phyloP scores from a whole-genome alignment of 2,797 vertebrate species.

The Rhinichthys osculus region DNA sequence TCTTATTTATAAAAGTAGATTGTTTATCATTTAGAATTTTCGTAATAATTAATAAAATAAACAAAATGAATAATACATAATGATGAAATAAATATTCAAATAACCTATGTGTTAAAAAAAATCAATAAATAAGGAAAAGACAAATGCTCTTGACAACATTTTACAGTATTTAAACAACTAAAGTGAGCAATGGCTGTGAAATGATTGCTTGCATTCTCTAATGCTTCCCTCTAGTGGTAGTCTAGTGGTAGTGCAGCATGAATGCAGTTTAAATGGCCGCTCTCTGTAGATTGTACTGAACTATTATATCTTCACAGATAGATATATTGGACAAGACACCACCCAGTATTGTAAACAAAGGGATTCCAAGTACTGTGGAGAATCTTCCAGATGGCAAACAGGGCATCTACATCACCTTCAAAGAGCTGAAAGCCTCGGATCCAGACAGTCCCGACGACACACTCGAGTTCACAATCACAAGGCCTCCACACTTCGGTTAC shows the following conservation, averaged over 20 bases:
- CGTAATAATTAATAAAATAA: not conserved
- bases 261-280: not conserved
- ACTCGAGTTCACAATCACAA: slow-evolving; percentile 73
- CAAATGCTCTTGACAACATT: not conserved
- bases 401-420: slow-evolving; percentile 70
- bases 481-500: slow-evolving; percentile 71
- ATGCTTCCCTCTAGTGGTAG: slow-evolving; percentile 44
- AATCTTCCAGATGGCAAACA: slow-evolving; percentile 64
- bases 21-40: not conserved
- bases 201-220: not conserved
- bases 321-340: slow-evolving; percentile 71
- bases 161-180: not conserved
- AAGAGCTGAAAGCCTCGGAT: slow-evolving; percentile 68
- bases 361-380: slow-evolving; percentile 68
- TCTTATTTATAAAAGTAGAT: not conserved
- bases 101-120: not conserved
- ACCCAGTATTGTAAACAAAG: slow-evolving; percentile 70
- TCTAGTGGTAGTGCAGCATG: slow-evolving; percentile 23
- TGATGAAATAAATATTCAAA: not conserved
- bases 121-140: not conserved
- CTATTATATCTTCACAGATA: slow-evolving; percentile 63
- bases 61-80: not conserved
- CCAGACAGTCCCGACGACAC: slow-evolving; percentile 71
- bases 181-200: not conserved
- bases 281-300: not conserved